Evolutionary conservation across 2,888 invertebrate genomes (phyloP).

Genomic region (Autographa gamma): DNA sequence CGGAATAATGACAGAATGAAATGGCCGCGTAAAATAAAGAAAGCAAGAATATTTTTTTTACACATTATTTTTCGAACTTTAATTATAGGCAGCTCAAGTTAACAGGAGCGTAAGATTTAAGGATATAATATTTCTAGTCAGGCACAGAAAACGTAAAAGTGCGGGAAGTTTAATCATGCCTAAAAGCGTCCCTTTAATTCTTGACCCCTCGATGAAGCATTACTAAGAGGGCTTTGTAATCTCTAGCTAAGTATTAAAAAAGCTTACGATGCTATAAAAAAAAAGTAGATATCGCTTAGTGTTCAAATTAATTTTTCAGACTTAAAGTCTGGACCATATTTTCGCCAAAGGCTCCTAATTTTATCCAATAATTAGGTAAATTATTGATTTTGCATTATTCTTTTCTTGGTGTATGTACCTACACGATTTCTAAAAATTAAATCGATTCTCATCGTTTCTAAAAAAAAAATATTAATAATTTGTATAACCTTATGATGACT

Average conservation of each 20-base stretch:
- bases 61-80: neutral
- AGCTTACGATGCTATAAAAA: neutral
- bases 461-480: too few species aligned
- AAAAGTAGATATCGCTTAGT: too few species aligned
- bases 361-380: too few species aligned
- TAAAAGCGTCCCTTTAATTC: neutral
- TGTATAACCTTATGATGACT: too few species aligned
- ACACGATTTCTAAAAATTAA: too few species aligned
- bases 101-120: conserved; percentile 9
- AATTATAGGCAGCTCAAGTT: neutral
- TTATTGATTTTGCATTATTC: too few species aligned
- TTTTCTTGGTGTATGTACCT: too few species aligned
- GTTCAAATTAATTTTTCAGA: too few species aligned
- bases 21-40: neutral
- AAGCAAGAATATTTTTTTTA: neutral
- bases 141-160: conserved; percentile 37
- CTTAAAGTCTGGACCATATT: too few species aligned
- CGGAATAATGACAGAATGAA: conserved; percentile 15
- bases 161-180: neutral
- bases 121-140: conserved; percentile 30
- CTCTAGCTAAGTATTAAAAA: neutral
- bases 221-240: neutral
- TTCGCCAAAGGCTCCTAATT: too few species aligned
- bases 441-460: too few species aligned
- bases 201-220: neutral